Evolutionary conservation across 53 echinoderm and acorn worm species (phyloP), one percentile per base, ranked within the genome.

Genomic region (Glandiceps talaboti): DNA sequence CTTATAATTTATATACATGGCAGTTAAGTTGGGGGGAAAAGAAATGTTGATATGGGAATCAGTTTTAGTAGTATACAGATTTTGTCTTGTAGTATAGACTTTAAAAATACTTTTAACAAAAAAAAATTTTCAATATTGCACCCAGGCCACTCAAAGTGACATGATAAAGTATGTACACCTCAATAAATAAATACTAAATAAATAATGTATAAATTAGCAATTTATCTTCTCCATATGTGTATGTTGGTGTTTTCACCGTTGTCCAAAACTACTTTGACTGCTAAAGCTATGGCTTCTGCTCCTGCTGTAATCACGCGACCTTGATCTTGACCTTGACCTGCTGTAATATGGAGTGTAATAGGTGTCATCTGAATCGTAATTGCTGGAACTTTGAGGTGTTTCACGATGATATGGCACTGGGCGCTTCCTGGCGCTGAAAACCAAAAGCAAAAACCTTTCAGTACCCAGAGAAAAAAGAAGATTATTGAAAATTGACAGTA

Each of bases 331-430:
- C 73, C 86, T 31, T 20, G 86, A 82, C 0, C 77, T 80, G 80
- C 83, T 83, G 84, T 87, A 87, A 80, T 74, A 79, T 33, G 82
- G 33, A 77, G 77, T 81, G 76, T 84, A 80, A 30, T 88, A 88
- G 30, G 84, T 84, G 80, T 86, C 85, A 76, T 89, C 85, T 30
- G 85, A 89, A 80, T 84, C 84, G 73, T 85, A 81, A 45, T 84
- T 88, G 79, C 81, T 81, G 31, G 85, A 74, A 77, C 84, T 84
- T 32, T 77, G 74, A 27, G 82, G 77, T 31, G 85, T 73, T 26
- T 90, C 76, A 30, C 96, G 86, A 78, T 92, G 84, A 88, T 96
- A 96, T 30, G 96, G 96, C 26, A 96, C 89, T 26, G 96, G 96
- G 33, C 92, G 85, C 84, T 96, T 96, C 32, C 96, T 85, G 28